Percentiles rank a stretch among this genome's conserved stretches.
Conservation (phyloP, 2,888 invertebrate species). For the Bursaphelenchus okinawaensis region DNA sequence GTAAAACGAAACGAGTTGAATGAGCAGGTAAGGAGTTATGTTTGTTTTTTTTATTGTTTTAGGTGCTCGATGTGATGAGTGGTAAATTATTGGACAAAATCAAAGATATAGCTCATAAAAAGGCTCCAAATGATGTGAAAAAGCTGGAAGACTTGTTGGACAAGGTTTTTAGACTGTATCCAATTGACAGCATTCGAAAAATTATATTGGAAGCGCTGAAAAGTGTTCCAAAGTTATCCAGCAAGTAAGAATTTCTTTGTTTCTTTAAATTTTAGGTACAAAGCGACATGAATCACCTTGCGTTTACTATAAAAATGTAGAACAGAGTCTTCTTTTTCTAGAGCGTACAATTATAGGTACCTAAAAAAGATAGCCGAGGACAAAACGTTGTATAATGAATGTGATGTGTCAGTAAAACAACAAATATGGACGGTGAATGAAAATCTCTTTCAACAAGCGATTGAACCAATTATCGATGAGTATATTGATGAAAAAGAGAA, state of each 20-base stretch:
- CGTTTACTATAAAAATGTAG: too few species aligned
- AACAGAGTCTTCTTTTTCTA: too few species aligned
- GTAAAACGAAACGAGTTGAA: slow-evolving; percentile 88
- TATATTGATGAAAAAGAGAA: slow-evolving; percentile 86
- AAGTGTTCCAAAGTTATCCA: slow-evolving; percentile 85
- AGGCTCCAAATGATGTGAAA: slow-evolving; percentile 16
- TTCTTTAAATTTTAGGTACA: background rate
- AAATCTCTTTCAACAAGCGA: slow-evolving; percentile 90
- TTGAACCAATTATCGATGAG: slow-evolving; percentile 83
- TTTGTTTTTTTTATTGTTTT: slow-evolving; percentile 58
- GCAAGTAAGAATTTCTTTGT: slow-evolving; percentile 14
- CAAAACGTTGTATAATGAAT: slow-evolving; percentile 82
- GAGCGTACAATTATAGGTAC: slow-evolving; percentile 20
- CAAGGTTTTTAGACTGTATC: slow-evolving; percentile 87
- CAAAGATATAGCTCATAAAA: slow-evolving; percentile 17
- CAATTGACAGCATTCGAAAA: slow-evolving; percentile 74
- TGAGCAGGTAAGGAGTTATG: slow-evolving; percentile 70
- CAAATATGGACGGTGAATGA: slow-evolving; percentile 98
- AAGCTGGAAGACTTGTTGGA: slow-evolving; percentile 65
- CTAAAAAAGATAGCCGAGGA: slow-evolving; percentile 64
- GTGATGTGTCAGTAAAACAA: slow-evolving; percentile 89
- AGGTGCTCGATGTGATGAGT: slow-evolving; percentile 25
- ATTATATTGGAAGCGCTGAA: slow-evolving; percentile 89
- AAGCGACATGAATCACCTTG: slow-evolving; percentile 1
- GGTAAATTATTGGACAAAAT: slow-evolving; percentile 27